phyloP scores from a whole-genome alignment of 2,797 vertebrate genomes.

The Schizothorax lantsangensis region DNA sequence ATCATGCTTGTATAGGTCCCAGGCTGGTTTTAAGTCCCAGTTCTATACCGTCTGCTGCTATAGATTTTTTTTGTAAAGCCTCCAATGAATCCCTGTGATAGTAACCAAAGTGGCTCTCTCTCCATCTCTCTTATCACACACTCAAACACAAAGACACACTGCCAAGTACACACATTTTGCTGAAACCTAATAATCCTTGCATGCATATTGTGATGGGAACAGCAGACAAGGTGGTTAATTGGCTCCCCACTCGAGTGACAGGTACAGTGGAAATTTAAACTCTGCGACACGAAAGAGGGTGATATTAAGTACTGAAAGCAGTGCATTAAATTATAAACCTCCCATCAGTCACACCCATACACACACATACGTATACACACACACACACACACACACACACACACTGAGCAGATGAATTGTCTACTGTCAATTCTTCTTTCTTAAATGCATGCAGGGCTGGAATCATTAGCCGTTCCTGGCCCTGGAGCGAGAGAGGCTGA shows the following conservation, averaged over 20 bases:
- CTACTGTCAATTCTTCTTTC: constrained; percentile 66
- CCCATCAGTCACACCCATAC: constrained; percentile 44
- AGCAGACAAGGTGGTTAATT: constrained; percentile 78
- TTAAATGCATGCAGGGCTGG: constrained; percentile 67
- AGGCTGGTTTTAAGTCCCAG: neutral
- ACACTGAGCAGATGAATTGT: constrained; percentile 66
- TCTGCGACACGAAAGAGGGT: constrained; percentile 72
- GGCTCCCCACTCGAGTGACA: constrained; percentile 73
- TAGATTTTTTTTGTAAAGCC: neutral
- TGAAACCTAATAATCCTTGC: constrained; percentile 39
- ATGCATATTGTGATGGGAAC: constrained; percentile 43
- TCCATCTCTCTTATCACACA: constrained; percentile 25
- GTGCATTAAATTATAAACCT: constrained; percentile 69
- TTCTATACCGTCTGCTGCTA: neutral
- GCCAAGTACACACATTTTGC: constrained; percentile 35
- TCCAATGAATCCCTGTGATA: constrained; percentile 17
- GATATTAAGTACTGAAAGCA: constrained; percentile 73
- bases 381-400: constrained; percentile 3
- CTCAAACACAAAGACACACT: constrained; percentile 26
- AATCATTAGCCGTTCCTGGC: constrained; percentile 73
- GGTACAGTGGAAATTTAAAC: constrained; percentile 75
- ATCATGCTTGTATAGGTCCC: neutral
- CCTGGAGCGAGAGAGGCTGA: constrained; percentile 64
- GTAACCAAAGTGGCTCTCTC: constrained; percentile 22
- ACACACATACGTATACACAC: neutral